Evolutionary conservation across 64 coral and sea anemone species (phyloP).

Genomic region (Dendrophyllia cribrosa): DNA sequence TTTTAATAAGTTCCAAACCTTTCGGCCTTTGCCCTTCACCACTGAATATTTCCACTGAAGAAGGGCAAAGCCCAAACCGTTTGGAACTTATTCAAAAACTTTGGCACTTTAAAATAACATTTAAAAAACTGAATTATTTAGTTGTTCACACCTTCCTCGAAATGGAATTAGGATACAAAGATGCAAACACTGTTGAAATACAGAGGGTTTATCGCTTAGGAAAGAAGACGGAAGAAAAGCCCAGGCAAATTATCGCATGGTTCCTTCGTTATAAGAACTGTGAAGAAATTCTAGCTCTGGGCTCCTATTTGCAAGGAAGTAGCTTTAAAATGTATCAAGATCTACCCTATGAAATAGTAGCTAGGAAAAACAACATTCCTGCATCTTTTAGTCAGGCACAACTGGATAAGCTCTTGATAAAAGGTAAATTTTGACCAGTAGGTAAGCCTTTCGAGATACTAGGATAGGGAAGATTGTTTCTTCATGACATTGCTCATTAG

Average conservation of each 20-base stretch:
- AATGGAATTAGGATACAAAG: not conserved
- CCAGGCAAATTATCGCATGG: not conserved
- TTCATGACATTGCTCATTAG: no score
- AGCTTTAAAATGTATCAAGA: no score
- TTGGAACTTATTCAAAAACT: no score
- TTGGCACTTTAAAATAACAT: no score
- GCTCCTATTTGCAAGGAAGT: not conserved
- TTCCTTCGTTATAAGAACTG: conserved; percentile 7
- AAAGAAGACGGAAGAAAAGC: not conserved
- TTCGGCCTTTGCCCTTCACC: no score
- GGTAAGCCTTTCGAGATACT: not conserved
- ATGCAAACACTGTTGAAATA: not conserved
- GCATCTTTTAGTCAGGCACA: not conserved
- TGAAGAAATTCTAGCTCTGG: no score
- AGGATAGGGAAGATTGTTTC: not conserved
- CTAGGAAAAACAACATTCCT: no score
- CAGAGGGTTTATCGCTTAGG: not conserved
- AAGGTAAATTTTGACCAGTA: not conserved
- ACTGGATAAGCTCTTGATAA: not conserved
- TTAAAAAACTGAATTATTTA: no score
- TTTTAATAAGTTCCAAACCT: no score
- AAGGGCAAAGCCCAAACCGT: no score
- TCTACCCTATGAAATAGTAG: no score
- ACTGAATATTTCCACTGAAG: no score
- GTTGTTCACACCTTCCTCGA: not conserved